Evolutionary conservation across 2,113 vertebrate species (phyloP), one percentile per base, ranked within the genome.

Genomic region (Colaptes auratus): DNA sequence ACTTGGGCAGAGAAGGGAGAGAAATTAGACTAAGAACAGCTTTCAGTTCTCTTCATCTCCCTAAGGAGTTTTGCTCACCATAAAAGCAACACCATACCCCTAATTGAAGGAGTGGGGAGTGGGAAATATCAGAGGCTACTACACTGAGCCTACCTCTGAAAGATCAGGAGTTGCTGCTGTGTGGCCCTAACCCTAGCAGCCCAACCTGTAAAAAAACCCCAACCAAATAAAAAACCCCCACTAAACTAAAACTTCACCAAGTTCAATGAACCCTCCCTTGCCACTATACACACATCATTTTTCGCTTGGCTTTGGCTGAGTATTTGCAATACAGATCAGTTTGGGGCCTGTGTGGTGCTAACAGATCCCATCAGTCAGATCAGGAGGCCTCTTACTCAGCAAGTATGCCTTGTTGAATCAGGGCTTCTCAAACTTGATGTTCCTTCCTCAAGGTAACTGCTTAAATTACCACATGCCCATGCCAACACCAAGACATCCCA

Each of bases 81-180:
- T 12, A 59, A 85, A 87, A 84, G 28, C 69, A 52, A 59, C 31
- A 60, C 20, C 50, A 21, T 10, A 55, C 2, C 17, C 8, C 8
- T 36, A 25, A 0, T 3, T 46, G 7, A 66, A 42, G 12, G 3
- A 3, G 7, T 4, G 8, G 6, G 7, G n/a, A 4, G 12, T 3
- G 8, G 52, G 27, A 44, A 66, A 23, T 53, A 44, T 44, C 39
- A 42, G 28, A 86, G 23, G 36, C 59, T 46, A 56, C 33, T 52
- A 28, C 9, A 31, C 5, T 72, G 52, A 27, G 46, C 14, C 11
- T 36, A n/a, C 27, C 60, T 73, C 66, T 50, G 52, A 64, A 60
- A 61, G 50, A 60, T 44, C 11, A 56, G 33, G 27, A 66, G 9
- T 1, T 35, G 31, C 44, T 64, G 19, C 70, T 80, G 28, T 23